These are phyloP conservation scores for Gasterosteus aculeatus DNA, from an alignment of 2,113 vertebrate species.

Conservation along the genomic window DNA sequence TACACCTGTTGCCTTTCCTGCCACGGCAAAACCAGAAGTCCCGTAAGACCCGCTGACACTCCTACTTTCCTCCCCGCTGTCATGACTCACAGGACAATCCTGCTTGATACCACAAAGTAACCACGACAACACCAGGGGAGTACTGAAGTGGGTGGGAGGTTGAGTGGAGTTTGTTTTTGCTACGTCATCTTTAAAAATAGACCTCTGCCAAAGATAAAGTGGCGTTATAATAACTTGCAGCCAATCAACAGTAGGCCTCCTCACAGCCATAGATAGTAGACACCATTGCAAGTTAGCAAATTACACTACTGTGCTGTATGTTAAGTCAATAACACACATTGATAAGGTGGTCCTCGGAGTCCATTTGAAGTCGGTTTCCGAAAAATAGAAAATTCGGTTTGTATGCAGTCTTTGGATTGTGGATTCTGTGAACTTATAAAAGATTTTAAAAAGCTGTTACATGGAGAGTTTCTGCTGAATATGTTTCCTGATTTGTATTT, in stretches of 20 bases:
- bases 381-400: too few relatives aligned
- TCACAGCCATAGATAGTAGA: not conserved
- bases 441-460: not conserved
- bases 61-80: not conserved
- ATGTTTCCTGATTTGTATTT: not conserved
- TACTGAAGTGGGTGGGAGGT: slow-evolving; percentile 1
- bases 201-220: slow-evolving; percentile 21
- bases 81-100: too few relatives aligned
- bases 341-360: not conserved
- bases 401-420: not conserved
- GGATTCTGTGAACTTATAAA: not conserved
- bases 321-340: not conserved
- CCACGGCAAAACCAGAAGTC: not conserved
- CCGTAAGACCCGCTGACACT: not conserved
- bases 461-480: not conserved
- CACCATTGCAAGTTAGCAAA: not conserved
- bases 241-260: not conserved
- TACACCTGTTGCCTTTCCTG: slow-evolving; percentile 6
- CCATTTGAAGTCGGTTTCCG: not conserved
- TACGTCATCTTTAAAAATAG: slow-evolving; percentile 16
- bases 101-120: not conserved
- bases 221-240: not conserved
- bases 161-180: slow-evolving; percentile 13
- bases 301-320: not conserved
- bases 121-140: not conserved